A percentile compares a stretch with the other conserved stretches of the same genome.
Conservation (phyloP, 1,140 invertebrate species). For the Scaptomyza montana region DNA sequence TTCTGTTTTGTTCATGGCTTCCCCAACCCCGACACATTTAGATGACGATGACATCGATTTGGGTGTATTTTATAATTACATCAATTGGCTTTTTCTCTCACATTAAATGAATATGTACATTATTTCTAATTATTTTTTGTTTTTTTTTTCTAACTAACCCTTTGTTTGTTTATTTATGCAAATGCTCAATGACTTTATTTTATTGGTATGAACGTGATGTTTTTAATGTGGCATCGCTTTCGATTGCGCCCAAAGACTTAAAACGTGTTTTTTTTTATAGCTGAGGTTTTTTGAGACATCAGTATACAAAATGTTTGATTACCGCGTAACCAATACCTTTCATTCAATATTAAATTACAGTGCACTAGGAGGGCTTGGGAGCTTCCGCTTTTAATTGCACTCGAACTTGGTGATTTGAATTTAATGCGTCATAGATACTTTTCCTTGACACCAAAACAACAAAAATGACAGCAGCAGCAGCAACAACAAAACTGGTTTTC, state of each 20-base stretch:
- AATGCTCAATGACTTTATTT: constrained; percentile 26
- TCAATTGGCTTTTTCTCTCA: constrained; percentile 2
- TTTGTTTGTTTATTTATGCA: constrained; percentile 37
- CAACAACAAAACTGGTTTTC: constrained; percentile 58
- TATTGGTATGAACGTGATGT: constrained; percentile 19
- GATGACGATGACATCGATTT: constrained; percentile 38
- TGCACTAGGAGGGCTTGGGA: constrained; percentile 5
- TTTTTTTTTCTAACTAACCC: neutral
- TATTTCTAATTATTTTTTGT: neutral
- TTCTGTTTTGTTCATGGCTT: constrained; percentile 37
- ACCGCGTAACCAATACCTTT: constrained; percentile 15
- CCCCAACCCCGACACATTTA: constrained; percentile 32
- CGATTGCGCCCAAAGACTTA: constrained; percentile 27
- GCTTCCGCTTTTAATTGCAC: constrained; percentile 69
- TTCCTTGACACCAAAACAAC: constrained; percentile 68
- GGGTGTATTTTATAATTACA: constrained; percentile 25
- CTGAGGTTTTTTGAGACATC: constrained; percentile 7
- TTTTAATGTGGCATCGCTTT: constrained; percentile 1
- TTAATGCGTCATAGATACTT: constrained; percentile 50
- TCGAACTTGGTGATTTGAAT: constrained; percentile 25
- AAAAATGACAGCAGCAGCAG: constrained; percentile 9
- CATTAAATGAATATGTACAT: neutral
- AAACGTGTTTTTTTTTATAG: constrained; percentile 33
- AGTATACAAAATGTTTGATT: neutral
- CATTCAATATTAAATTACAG: constrained; percentile 25